Base-by-base conservation (phyloP, 2,113 vertebrate genomes). In the Brachyistius frenatus region DNA sequence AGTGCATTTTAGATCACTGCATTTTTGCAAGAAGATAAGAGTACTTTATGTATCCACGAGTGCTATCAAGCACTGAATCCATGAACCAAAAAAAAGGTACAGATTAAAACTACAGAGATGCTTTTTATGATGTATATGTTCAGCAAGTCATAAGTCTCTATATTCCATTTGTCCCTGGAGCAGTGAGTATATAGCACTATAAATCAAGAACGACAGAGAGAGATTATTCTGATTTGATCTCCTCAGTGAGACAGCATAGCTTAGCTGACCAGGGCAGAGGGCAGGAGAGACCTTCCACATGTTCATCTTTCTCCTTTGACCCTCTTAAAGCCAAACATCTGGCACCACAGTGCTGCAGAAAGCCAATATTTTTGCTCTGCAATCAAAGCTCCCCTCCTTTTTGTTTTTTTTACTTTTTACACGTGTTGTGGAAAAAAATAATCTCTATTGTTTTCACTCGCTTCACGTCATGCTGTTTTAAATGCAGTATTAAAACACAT, bases 271-370 rank as follows among this genome's bases (percentile, higher is more conserved):
- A 60, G 53, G 65, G 36, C 57, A 16, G 14, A 67, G 55, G 61
- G 56, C 55, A 36, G 62, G 31, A 37, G 36, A 44, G 60, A 75
- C 37, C 5, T 32, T 54, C 55, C 58, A 70, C 72, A 80, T 80
- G 76, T 66, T 83, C 60, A 36, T 44, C 72, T 84, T 57, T 65
- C 58, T 61, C 70, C 73, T 83, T 57, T 69, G 58, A 80, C 56
- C 79, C 41, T 66, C n/a, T 76, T 70, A 60, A 80, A 81, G 66
- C 65, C 71, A 80, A 86, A 88, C 80, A 91, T 89, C 90, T 91
- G 90, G 76, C 52, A 56, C 36, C 55, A 66, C 49, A 62, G 73
- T n/a, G 23, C 66, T 30, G 62, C 61, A 65, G 79, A 86, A 73
- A 66, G 63, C 60, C 67, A 78, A 72, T 52, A 66, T 76, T n/a